Base-by-base conservation (phyloP, 2,888 invertebrate species). In the Orthosia incerta region DNA sequence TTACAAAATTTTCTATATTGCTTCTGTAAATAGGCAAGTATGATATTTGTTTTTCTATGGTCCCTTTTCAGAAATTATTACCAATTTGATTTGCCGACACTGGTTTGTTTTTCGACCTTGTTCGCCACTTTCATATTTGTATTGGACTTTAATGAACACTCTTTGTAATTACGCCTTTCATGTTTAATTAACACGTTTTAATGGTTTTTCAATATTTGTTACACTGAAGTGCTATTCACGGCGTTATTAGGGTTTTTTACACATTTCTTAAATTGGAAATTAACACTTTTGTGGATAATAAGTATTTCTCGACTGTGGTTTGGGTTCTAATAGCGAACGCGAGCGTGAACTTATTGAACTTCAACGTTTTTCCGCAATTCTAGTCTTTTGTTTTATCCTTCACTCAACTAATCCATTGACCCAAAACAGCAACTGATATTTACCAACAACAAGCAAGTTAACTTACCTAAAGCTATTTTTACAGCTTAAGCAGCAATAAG, bases 201-300 rank as follows among this genome's bases (percentile, higher is more conserved):
- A 85, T 84, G 78, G 70, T 80, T 73, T 80, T 83, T 76, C 72
- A 86, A 84, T 82, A 84, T 80, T 76, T 71, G 68, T 78, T 78
- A 71, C 77, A 65, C 56, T 59, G n/a, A 68, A 60, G 76, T 75
- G 71, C 51, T 71, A 84, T 74, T 73, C 18, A 66, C 62, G 50
- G 65, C 51, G 59, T 61, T 62, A 50, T 74, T 79, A 55, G 20
- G 15, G 15, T 55, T 74, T 64, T 79, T 64, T 60, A 66, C 57
- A 69, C 57, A 51, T 67, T 74, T 71, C 69, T 71, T 62, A 69
- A 68, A 66, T 71, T 20, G 23, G 51, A 62, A 76, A 81, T 75
- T 70, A 79, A 81, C 76, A 53, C 53, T 55, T 70, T 31, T 18
- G 20, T 20, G 39, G 26, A 51, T 56, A 48, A 65, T 46, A 50